A percentile compares a stretch with the other conserved stretches of the same genome.
Conservation (phyloP, 2,113 vertebrate genomes). For the Albula glossodonta region DNA sequence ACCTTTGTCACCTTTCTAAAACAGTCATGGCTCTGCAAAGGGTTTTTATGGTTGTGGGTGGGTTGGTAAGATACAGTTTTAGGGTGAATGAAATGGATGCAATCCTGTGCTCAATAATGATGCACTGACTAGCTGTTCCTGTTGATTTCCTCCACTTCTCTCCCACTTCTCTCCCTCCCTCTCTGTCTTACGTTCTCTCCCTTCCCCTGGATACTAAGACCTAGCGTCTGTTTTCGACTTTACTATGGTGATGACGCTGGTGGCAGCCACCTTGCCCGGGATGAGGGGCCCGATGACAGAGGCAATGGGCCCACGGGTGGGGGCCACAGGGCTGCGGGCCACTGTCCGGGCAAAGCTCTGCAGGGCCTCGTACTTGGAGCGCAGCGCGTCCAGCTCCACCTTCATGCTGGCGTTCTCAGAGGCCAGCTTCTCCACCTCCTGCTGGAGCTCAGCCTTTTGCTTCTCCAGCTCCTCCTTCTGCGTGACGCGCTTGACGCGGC, state of each 20-base stretch:
- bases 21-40: not conserved
- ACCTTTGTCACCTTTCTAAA: constrained; percentile 3
- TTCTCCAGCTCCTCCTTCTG: constrained; percentile 98
- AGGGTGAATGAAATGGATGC: not conserved
- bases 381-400: constrained; percentile 91
- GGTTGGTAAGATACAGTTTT: not conserved
- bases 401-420: constrained; percentile 94
- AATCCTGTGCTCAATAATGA: constrained; percentile 70
- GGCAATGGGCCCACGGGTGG: constrained; percentile 79
- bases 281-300: constrained; percentile 87
- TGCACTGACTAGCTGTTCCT: constrained; percentile 61
- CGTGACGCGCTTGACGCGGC: constrained; percentile 92
- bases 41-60: not conserved
- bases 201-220: constrained; percentile 76
- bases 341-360: constrained; percentile 98
- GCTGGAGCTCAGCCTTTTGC: constrained; percentile 95
- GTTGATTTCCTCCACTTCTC: not conserved
- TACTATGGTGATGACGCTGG: constrained; percentile 98
- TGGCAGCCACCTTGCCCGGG: constrained; percentile 92
- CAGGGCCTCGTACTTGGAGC: constrained; percentile 96
- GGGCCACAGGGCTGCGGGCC: constrained; percentile 85
- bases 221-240: constrained; percentile 95
- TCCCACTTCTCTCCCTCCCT: not conserved
- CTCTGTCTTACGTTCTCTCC: constrained; percentile 3
- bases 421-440: constrained; percentile 96